These are phyloP conservation scores for Thamnaconus septentrionalis DNA, from an alignment of 2,113 vertebrate genomes.

Conservation along the genomic window DNA sequence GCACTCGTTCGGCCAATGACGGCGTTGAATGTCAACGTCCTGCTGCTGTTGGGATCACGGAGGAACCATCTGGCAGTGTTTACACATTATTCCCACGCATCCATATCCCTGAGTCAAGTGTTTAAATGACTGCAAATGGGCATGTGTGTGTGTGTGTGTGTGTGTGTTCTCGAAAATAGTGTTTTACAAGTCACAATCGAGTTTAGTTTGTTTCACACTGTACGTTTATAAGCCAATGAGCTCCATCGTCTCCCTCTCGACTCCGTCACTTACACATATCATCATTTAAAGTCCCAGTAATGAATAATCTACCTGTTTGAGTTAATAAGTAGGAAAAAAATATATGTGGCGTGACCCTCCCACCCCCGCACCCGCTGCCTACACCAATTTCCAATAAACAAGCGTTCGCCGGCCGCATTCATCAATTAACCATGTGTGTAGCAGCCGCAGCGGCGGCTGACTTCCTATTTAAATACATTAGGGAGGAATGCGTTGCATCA, in stretches of 20 bases:
- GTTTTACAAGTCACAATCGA: no score
- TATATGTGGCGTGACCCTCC: background rate
- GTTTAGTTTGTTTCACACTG: background rate
- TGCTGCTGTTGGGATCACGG: slow-evolving; percentile 45
- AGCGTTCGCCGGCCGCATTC: slow-evolving; percentile 53
- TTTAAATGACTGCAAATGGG: slow-evolving; percentile 34
- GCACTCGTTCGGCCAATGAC: slow-evolving; percentile 48
- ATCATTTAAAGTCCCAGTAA: slow-evolving; percentile 33
- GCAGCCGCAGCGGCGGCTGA: slow-evolving; percentile 42
- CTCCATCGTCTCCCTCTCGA: background rate
- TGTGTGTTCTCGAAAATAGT: no score
- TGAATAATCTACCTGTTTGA: slow-evolving; percentile 28
- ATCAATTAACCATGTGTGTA: slow-evolving; percentile 61
- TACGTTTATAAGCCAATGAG: background rate
- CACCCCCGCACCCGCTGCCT: slow-evolving; percentile 1
- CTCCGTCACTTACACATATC: slow-evolving; percentile 16
- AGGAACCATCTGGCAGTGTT: slow-evolving; percentile 53
- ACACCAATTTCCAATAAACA: slow-evolving; percentile 41
- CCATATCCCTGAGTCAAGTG: slow-evolving; percentile 47
- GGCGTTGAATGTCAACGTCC: slow-evolving; percentile 53
- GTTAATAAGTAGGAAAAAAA: slow-evolving; percentile 51
- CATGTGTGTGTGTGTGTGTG: no score
- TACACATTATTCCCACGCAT: background rate
- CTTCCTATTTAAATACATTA: slow-evolving; percentile 52
- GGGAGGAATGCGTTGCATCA: slow-evolving; percentile 62